These are phyloP conservation scores for human (Homo sapiens) DNA, from an alignment of 2,113 vertebrate species.

Conservation along the genomic window GRCh38 chr5:107144501-107145000, in stretches of 20 bases:
- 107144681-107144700: background rate
- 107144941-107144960: background rate
- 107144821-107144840: background rate
- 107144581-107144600: background rate
- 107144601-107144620: background rate
- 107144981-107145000: background rate
- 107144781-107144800: background rate
- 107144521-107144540: background rate
- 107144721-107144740: background rate
- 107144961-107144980: background rate
- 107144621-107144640: background rate
- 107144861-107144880: background rate
- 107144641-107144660: background rate
- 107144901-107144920: background rate
- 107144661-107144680: background rate
- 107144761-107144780: background rate
- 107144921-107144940: background rate
- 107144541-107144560: background rate
- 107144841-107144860: background rate
- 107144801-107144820: background rate
- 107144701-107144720: background rate
- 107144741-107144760: background rate
- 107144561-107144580: background rate
- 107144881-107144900: background rate
- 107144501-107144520: background rate